Base-by-base conservation (phyloP, 2,797 vertebrate genomes). In the Ispidina lecontei region DNA sequence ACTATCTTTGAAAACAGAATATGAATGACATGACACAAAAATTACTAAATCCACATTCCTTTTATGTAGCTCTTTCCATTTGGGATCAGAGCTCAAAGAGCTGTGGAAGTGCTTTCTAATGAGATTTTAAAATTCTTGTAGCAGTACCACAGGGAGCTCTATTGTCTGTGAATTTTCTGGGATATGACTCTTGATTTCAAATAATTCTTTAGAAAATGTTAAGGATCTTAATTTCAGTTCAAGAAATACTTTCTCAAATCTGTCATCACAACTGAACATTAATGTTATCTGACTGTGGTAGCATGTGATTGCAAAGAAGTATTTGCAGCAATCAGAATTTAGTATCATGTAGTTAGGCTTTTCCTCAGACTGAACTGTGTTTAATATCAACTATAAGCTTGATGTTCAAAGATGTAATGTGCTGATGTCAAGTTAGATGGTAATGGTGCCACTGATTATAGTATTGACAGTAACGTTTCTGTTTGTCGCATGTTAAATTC, bases 121-220 rank as follows among this genome's bases (percentile, higher is more conserved):
- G 76, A 90, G 86, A 67, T 91, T 91, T 83, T 88, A 1, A 91
- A 85, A 47, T 86, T 80, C 51, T 75, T 52, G 12, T 15, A 72
- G 59, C 46, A 78, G 43, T 68, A 62, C 68, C 25, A 18, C 54
- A 72, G 76, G 70, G 83, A 93, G 35, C 6, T 59, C 33, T 74
- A n/a, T 67, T 44, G 21, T 39, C 63, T 78, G 7, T 58, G 54
- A 70, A 39, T 85, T 91, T 85, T 4, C 16, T 58, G 17, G 26
- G 6, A 8, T 79, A 19, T 11, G 74, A 43, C 25, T 47, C 20
- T 70, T 82, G 9, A 46, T 64, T 83, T 83, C 8, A 41, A 39
- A 54, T 68, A 71, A 46, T 68, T 71, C 18, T 74, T 85, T 77
- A 80, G 37, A 74, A 80, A 46, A 46, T 6, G 14, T 35, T 72